Base-by-base conservation (phyloP, 2,797 vertebrate species). In the Sebastes hubbsi region DNA sequence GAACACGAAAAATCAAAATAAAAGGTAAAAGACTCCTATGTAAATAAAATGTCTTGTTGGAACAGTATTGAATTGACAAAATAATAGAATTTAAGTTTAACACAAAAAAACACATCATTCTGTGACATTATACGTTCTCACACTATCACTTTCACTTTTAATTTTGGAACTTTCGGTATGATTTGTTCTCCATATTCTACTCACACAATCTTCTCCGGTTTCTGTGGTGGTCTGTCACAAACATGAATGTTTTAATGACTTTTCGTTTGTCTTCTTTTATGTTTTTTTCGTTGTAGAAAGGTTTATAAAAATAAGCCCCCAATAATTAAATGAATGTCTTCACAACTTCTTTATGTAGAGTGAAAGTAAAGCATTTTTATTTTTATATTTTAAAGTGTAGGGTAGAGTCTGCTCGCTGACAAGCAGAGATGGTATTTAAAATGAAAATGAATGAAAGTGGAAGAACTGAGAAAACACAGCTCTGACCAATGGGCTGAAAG, bases 371-470 rank as follows among this genome's bases (percentile, higher is more conserved):
- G 18, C 18, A 18, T 18, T 49, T 46, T 20, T 49, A 49, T 42
- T 16, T 6, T 42, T 42, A 42, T 42, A 18, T 49, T 49, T 18
- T 49, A 20, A 46, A 49, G 46, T 16, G 13, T 49, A 49, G 18
- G 16, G 8, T 49, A 49, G 46, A 49, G 18, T 49, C 46, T 49
- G 16, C 46, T 49, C 46, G 3, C 46, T 63, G 13, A 63, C 16
- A 34, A 24, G 3, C 3, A 12, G 5, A 74, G 8, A 36, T 20
- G 32, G 34, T 2, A 64, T 34, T 10, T 34, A 5, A 64, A 59
- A 67, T 64, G 4, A 77, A 84, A 84, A 70, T 54, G 1, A 76
- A 71, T 70, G 22, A 73, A 66, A 64, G 10, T 62, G 11, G 34
- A 65, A 64, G 10, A 72, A 20, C 22, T 60, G 12, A 61, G 24